These are phyloP conservation scores for Drosophila demipolita DNA, from an alignment of 2,888 invertebrate genomes.

Conservation along the genomic window DNA sequence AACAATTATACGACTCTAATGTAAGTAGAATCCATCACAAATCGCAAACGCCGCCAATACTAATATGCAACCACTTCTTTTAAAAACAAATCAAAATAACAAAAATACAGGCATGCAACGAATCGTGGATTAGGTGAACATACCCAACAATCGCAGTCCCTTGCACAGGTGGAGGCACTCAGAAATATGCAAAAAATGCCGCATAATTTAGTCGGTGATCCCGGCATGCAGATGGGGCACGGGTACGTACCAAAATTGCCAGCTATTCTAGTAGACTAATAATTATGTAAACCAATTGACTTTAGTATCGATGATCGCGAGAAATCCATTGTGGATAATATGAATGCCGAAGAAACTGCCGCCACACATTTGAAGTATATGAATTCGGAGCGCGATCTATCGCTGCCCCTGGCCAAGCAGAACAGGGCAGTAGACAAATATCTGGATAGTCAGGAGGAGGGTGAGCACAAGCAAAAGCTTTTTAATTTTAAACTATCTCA, in stretches of 20 bases:
- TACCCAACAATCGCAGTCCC: slow-evolving; percentile 37
- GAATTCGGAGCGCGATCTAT: slow-evolving; percentile 82
- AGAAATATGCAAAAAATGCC: slow-evolving; percentile 32
- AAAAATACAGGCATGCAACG: slow-evolving; percentile 69
- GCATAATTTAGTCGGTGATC: slow-evolving; percentile 28
- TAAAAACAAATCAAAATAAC: not conserved
- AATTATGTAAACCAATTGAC: slow-evolving; percentile 30
- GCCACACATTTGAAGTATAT: slow-evolving; percentile 78
- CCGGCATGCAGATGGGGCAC: slow-evolving; percentile 38
- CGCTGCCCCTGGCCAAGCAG: slow-evolving; percentile 82
- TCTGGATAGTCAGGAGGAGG: slow-evolving; percentile 84
- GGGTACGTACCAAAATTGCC: slow-evolving; percentile 1
- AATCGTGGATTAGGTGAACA: slow-evolving; percentile 61
- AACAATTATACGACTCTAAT: slow-evolving; percentile 83
- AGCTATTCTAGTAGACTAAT: not conserved
- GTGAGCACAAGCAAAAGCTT: slow-evolving; percentile 54
- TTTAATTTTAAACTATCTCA: not conserved
- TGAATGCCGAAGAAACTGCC: slow-evolving; percentile 69
- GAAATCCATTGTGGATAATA: slow-evolving; percentile 70
- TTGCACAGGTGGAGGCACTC: slow-evolving; percentile 27
- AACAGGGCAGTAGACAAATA: slow-evolving; percentile 77
- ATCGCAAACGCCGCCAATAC: not conserved
- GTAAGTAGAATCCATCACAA: slow-evolving; percentile 58
- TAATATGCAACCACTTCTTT: not conserved
- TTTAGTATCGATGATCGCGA: slow-evolving; percentile 70